Base-by-base conservation (phyloP, 2,888 invertebrate genomes). In the Eucera pruinosa region DNA sequence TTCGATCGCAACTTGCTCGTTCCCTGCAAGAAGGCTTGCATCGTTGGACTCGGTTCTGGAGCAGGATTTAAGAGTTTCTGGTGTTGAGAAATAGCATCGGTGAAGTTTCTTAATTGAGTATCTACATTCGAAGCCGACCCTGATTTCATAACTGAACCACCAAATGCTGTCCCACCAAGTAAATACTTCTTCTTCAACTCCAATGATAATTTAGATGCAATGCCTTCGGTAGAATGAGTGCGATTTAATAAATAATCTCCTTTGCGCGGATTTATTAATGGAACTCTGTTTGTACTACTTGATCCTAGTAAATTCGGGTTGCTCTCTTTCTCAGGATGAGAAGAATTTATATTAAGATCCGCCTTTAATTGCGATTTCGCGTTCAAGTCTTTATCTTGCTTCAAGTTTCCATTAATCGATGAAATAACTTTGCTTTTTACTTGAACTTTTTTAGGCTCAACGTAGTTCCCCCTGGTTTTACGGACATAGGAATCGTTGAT, bases 111-210 rank as follows among this genome's bases (percentile, higher is more conserved):
- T 71, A 98, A 95, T 91, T 96, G 96, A 6, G 96, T 96, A 90
- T 97, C 97, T 45, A 97, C 94, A 77, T 96, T 96, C 0, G 97
- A 96, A 6, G 97, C 96, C 67, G 97, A 97, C 65, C 96, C 97
- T 0, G 97, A 97, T 89, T 97, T 96, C 83, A 96, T 94, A 27
- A 97, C 96, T 27, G 95, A 94, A 41, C 96, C 95, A 0, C 95
- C 94, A 55, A 94, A 91, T 5, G 94, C 95, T 0, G 94, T 93
- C 81, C 96, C 96, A 0, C 97, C 97, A 13, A 97, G 93, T 20
- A 97, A 93, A 92, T 97, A 98, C 77, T 95, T 95, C 88, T 97
- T 96, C 90, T 97, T 97, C 52, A 97, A 94, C 93, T 97, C 97
- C 62, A 97, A 93, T 20, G 97, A 97, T 69, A 97, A 95, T 92